These are phyloP conservation scores for Bujurquina vittata DNA, from an alignment of 2,113 vertebrate genomes.

Conservation along the genomic window DNA sequence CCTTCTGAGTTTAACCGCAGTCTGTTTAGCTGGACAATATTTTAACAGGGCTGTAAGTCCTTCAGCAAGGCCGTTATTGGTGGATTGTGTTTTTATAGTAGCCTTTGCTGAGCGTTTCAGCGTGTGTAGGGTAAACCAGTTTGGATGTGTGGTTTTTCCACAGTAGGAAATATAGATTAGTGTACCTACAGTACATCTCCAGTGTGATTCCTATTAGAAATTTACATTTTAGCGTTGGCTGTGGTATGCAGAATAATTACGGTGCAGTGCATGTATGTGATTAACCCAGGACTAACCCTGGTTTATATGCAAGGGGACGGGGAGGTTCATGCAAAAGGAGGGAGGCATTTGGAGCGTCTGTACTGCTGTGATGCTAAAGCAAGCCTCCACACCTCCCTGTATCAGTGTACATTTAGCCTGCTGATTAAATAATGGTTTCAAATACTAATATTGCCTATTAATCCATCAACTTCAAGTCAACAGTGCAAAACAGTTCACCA, in stretches of 20 bases:
- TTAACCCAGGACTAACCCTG: neutral
- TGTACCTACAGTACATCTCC: conserved; percentile 20
- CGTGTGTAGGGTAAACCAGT: conserved; percentile 6
- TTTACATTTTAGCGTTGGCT: conserved; percentile 15
- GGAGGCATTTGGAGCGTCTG: neutral
- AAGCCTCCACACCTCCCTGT: neutral
- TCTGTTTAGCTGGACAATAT: conserved; percentile 24
- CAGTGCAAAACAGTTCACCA: conserved; percentile 15
- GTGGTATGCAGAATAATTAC: conserved; percentile 35
- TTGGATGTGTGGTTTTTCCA: conserved; percentile 33
- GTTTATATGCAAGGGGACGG: neutral
- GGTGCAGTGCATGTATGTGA: neutral
- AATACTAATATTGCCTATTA: neutral
- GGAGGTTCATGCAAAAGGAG: neutral
- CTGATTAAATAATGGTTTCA: neutral
- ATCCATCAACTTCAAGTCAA: conserved; percentile 8
- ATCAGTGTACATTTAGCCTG: neutral
- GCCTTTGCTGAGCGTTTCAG: conserved; percentile 25
- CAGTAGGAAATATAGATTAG: conserved; percentile 33
- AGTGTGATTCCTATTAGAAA: conserved; percentile 20
- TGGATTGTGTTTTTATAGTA: conserved; percentile 39
- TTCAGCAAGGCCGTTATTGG: conserved; percentile 31
- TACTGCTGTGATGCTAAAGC: neutral
- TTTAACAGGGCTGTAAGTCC: conserved; percentile 46
- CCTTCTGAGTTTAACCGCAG: neutral